phyloP scores from a whole-genome alignment of 2,888 invertebrate genomes.

The Arge pagana region DNA sequence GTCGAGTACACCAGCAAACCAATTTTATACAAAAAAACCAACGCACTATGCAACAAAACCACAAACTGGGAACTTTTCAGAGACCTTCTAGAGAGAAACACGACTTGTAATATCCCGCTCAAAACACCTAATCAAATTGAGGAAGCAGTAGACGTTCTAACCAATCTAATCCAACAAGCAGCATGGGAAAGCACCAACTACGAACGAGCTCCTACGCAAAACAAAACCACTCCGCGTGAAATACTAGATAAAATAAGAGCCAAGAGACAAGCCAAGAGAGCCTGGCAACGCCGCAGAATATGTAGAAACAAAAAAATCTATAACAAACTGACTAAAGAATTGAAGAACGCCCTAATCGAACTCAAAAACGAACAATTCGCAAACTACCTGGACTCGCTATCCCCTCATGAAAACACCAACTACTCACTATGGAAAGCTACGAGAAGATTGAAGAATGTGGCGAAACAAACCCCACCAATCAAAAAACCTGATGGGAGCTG shows the following conservation, averaged over 20 bases:
- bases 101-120: conserved; percentile 6
- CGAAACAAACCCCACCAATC: no score
- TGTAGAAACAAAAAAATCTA: conserved; percentile 1
- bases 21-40: no score
- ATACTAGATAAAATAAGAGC: conserved; percentile 7
- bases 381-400: conserved; percentile 6
- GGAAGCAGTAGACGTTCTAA: background rate
- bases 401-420: no score
- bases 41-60: background rate
- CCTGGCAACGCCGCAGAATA: conserved; percentile 6
- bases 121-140: conserved; percentile 3
- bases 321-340: conserved; percentile 4
- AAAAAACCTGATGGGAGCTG: no score
- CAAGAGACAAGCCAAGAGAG: conserved; percentile 7
- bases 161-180: background rate
- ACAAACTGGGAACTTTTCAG: conserved; percentile 3
- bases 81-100: background rate
- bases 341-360: background rate
- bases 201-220: no score
- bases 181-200: background rate
- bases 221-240: background rate
- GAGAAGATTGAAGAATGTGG: no score
- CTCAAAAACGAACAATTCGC: conserved; percentile 1
- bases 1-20: no score
- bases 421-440: no score